phyloP scores from a whole-genome alignment of 2,113 vertebrate species.

The Boleophthalmus pectinirostris region DNA sequence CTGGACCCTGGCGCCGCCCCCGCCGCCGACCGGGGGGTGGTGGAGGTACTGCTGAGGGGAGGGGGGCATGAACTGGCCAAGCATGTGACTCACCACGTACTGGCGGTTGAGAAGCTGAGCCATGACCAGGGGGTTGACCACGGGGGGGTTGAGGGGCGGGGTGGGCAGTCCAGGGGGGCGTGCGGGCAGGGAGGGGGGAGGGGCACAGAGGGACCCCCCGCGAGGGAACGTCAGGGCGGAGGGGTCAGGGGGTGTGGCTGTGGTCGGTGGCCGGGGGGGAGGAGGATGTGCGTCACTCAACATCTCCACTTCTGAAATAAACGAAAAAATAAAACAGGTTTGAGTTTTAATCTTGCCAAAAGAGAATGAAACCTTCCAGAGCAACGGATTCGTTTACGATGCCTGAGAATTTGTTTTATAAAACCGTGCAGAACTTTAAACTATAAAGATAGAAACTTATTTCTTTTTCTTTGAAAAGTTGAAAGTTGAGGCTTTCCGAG shows the following conservation, averaged over 20 bases:
- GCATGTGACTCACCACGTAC: slow-evolving; percentile 96
- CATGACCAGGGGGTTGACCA: slow-evolving; percentile 98
- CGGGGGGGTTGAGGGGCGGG: slow-evolving; percentile 91
- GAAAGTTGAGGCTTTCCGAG: too few relatives aligned
- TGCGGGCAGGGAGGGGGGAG: slow-evolving; percentile 84
- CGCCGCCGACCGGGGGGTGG: slow-evolving; percentile 86
- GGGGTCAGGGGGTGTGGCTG: slow-evolving; percentile 88
- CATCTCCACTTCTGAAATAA: slow-evolving; percentile 84
- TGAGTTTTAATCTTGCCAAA: too few relatives aligned
- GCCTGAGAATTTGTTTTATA: too few relatives aligned
- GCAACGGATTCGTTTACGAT: too few relatives aligned
- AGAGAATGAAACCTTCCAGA: too few relatives aligned
- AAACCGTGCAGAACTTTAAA: too few relatives aligned
- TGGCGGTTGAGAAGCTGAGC: slow-evolving; percentile 98
- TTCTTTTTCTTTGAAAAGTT: too few relatives aligned
- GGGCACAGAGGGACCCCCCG: slow-evolving; percentile 76
- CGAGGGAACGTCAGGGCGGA: slow-evolving; percentile 82
- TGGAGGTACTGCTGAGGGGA: slow-evolving; percentile 95
- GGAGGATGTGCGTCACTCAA: slow-evolving; percentile 86
- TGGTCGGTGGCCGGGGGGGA: slow-evolving; percentile 89
- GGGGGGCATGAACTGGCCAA: slow-evolving; percentile 89
- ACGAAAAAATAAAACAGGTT: too few relatives aligned
- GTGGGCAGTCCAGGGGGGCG: slow-evolving; percentile 86
- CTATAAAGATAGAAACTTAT: too few relatives aligned
- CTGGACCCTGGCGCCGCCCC: slow-evolving; percentile 56